These are phyloP conservation scores for Syrista parreyssii DNA, from an alignment of 2,888 invertebrate genomes.

Conservation along the genomic window DNA sequence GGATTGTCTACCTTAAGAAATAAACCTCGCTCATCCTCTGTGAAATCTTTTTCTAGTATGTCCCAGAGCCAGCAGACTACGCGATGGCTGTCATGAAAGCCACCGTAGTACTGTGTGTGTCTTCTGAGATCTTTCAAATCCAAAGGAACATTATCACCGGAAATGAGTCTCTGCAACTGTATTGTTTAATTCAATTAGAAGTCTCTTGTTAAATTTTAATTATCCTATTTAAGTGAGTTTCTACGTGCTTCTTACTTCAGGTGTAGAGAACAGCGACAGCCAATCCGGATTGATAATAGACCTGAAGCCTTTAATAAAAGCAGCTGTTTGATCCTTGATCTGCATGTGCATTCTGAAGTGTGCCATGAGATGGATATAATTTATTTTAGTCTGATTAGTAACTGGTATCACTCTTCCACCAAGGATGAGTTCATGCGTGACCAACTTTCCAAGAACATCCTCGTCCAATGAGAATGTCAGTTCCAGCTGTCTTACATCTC, in stretches of 20 bases:
- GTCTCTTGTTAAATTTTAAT: constrained; percentile 1
- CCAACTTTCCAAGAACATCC: constrained; percentile 91
- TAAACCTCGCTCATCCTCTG: constrained; percentile 88
- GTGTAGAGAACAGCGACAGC: constrained; percentile 94
- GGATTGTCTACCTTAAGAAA: constrained; percentile 83
- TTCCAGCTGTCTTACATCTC: constrained; percentile 92
- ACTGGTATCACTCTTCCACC: constrained; percentile 94
- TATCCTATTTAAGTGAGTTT: not conserved
- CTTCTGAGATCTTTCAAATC: constrained; percentile 88
- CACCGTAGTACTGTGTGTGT: constrained; percentile 99
- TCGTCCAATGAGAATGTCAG: constrained; percentile 97
- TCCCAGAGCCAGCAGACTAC: constrained; percentile 99
- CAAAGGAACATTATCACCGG: constrained; percentile 94
- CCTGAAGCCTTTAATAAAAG: constrained; percentile 96
- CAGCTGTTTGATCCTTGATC: constrained; percentile 95
- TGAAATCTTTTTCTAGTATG: constrained; percentile 94
- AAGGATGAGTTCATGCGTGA: constrained; percentile 94
- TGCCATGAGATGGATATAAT: constrained; percentile 98
- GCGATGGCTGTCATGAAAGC: constrained; percentile 97
- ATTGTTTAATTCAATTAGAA: constrained; percentile 36
- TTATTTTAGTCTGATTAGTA: constrained; percentile 97
- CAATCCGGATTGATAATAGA: constrained; percentile 96
- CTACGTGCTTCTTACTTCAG: constrained; percentile 74
- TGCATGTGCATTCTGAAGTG: constrained; percentile 98
- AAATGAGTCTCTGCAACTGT: constrained; percentile 91